Evolutionary conservation across 2,797 vertebrate species (phyloP), one percentile per base, ranked within the genome.

Genomic region (Chlorospingus flavigularis): DNA sequence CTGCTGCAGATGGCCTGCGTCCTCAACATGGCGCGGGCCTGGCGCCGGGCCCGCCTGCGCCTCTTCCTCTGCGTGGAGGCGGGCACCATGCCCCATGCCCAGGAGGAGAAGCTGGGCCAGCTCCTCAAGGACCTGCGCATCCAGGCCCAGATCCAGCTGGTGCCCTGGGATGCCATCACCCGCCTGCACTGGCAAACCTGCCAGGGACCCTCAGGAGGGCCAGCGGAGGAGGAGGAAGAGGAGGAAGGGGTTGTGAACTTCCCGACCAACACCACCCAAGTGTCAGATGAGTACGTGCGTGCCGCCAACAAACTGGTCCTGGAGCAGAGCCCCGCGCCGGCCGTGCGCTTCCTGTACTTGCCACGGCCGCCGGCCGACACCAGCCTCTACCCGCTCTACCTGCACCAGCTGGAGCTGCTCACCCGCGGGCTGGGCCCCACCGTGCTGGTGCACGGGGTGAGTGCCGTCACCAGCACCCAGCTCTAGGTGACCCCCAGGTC

Each of bases 11-110:
- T 99, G 58, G 99, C 98, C 1, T 99, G 99, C 3, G 98, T 99
- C 86, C 98, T 99, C 66, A 99, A 98, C 97, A 99, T 99, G 99
- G 98, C 98, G 1, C 97, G 98, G 33, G 94, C 98, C 19, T 99
- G 99, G 99, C 98, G 98, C 67, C 98, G 97, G 15, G 98, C 98
- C 4, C 97, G 74, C 21, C 97, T 99, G 47, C 98, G 98, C n/a
- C 98, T 99, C 88, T 99, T 99, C 95, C 98, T 99, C 74, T 99
- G 99, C 0, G 98, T 99, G 86, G 99, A 99, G 97, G 97, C 98
- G 0, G 99, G 99, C 1, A 71, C 98, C 11, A 98, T 98, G 67
- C 96, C 98, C 20, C 97, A 96, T 4, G 98, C 98, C 51, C 97
- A 98, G 1, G 98, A 99, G 96, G 98, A 98, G 89, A 99, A 99